Base-by-base conservation (phyloP, 2,113 vertebrate species). In the Phyllostomus hastatus region DNA sequence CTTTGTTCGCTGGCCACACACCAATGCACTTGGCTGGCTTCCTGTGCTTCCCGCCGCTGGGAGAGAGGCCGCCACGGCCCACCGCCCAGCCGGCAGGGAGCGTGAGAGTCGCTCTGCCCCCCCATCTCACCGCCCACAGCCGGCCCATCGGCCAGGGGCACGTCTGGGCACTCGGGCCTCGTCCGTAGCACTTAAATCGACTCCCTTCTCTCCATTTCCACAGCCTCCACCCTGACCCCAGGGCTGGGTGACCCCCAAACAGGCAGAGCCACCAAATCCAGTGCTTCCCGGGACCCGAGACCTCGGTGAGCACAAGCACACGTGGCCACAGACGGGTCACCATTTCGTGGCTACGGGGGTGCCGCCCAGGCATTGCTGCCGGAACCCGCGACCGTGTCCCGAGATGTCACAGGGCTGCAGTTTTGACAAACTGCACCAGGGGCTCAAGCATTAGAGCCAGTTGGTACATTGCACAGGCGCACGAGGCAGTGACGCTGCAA, bases 401-500 rank as follows among this genome's bases (percentile, higher is more conserved):
- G 22, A 38, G 35, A 17, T 4, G 38, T 17, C 0, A 3, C 26
- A 0, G 28, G 1, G 28, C 67, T 38, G 11, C 0, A 15, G 17
- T 5, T 15, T 12, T n/a, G 50, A 15, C 43, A 59, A 38, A 1
- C 1, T 1, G 9, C 35, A 4, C 7, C 4, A 2, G 48, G 50
- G 57, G 5, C 33, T 14, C 20, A 20, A 50, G 22, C 7, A 0
- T 31, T 1, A 11, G 20, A 20, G 46, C 72, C 22, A 10, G 46
- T 0, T 0, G 2, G 38, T 8, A 10, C 22, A 14, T 33, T 41
- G 10, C 5, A 11, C 0, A 73, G 57, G 0, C 31, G 9, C 28
- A 11, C 1, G 10, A n/a, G 80, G 8, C 38, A 26, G 2, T 11
- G 0, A 10, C 0, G 14, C 67, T 33, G 22, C 10, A 5, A 4